Conservation (phyloP, 2,888 invertebrate species). For the Drosophila robusta region DNA sequence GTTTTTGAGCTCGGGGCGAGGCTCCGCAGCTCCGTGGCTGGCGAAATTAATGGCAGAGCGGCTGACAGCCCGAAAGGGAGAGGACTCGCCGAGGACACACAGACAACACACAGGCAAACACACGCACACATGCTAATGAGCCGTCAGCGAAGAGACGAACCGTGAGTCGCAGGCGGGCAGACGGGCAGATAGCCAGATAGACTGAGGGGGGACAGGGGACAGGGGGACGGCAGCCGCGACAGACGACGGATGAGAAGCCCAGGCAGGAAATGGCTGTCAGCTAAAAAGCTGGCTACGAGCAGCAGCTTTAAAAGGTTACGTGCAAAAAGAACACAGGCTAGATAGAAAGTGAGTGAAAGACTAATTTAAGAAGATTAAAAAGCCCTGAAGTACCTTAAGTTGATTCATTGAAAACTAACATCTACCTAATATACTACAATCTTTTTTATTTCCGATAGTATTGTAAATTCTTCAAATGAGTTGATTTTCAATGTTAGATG, state of each 20-base stretch:
- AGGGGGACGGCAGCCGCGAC: too few relatives aligned
- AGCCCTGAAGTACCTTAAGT: not conserved
- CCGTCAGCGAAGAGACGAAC: conserved; percentile 49
- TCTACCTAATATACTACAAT: too few relatives aligned
- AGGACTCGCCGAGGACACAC: conserved; percentile 7
- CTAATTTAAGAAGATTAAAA: not conserved
- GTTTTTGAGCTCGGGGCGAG: conserved; percentile 43
- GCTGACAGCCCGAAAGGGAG: conserved; percentile 45
- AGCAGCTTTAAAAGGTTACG: conserved; percentile 19
- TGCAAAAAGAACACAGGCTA: not conserved
- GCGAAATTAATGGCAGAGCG: conserved; percentile 66
- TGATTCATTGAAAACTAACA: not conserved
- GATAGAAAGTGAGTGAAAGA: not conserved
- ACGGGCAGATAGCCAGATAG: conserved; percentile 3
- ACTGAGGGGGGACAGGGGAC: not conserved
- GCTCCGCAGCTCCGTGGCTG: conserved; percentile 26
- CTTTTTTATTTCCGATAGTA: too few relatives aligned
- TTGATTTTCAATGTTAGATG: too few relatives aligned
- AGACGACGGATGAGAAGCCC: conserved; percentile 36
- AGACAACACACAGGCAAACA: conserved; percentile 1
- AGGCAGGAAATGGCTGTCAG: conserved; percentile 71
- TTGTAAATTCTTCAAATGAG: too few relatives aligned
- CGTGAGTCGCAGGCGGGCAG: conserved; percentile 11
- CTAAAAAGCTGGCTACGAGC: conserved; percentile 9
- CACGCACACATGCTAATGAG: conserved; percentile 76